A percentile compares a stretch with the other conserved stretches of the same genome.
Conservation (phyloP, 2,797 vertebrate genomes). For the Manis javanica region DNA sequence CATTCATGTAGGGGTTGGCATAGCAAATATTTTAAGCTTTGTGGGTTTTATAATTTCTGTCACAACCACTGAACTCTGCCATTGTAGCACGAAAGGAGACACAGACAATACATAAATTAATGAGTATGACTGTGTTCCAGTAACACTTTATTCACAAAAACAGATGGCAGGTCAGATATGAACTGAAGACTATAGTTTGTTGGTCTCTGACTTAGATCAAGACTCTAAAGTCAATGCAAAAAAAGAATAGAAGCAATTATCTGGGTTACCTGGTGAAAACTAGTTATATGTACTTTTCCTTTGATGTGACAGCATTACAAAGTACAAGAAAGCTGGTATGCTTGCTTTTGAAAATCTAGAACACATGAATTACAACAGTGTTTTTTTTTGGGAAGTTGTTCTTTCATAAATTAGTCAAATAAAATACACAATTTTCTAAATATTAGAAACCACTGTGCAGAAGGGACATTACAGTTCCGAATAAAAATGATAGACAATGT, state of each 20-base stretch:
- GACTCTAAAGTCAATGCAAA: neutral
- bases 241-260: neutral
- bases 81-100: neutral
- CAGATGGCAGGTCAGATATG: neutral
- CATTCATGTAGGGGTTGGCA: neutral
- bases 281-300: neutral
- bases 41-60: neutral
- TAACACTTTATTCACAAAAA: constrained; percentile 24
- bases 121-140: neutral
- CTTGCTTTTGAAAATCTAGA: constrained; percentile 19
- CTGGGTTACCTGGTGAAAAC: neutral
- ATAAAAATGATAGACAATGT: neutral
- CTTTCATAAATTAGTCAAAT: neutral
- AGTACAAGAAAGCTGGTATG: neutral
- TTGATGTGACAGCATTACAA: neutral
- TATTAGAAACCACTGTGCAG: constrained; percentile 30
- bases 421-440: constrained; percentile 36
- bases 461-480: neutral
- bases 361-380: neutral
- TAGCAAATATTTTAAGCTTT: neutral
- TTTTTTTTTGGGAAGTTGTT: neutral
- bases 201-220: neutral
- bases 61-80: neutral
- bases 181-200: neutral
- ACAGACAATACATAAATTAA: neutral